A percentile compares a stretch with the other conserved stretches of the same genome.
Evolutionary conservation across 2,797 vertebrate genomes (phyloP).

Genomic region (Acomys russatus): DNA sequence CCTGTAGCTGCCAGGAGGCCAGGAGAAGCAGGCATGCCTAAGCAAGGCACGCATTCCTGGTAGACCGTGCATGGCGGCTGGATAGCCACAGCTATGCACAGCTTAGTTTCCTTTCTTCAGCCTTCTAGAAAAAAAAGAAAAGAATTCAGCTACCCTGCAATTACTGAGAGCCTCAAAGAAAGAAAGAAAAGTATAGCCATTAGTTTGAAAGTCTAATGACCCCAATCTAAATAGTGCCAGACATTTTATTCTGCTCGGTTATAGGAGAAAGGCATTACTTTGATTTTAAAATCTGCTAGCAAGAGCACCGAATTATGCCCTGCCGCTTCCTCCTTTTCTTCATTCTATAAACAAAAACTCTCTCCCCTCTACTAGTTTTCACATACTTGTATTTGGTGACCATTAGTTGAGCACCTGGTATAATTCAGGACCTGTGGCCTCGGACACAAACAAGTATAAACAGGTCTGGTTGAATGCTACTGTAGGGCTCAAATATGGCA

Average conservation of each 20-base stretch:
- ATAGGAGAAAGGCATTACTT: constrained; percentile 11
- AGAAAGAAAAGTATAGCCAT: constrained; percentile 28
- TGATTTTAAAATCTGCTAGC: constrained; percentile 48
- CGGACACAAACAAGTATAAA: constrained; percentile 21
- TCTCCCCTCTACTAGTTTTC: not conserved
- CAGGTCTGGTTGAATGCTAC: not conserved
- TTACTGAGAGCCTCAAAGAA: constrained; percentile 76
- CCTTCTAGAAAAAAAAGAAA: constrained; percentile 71
- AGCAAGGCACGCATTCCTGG: rapidly evolving
- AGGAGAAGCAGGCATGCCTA: not conserved
- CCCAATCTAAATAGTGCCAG: constrained; percentile 59
- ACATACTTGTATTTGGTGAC: not conserved
- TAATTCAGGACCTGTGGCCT: not conserved
- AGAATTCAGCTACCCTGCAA: constrained; percentile 56
- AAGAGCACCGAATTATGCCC: not conserved
- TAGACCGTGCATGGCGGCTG: not conserved
- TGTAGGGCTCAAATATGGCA: not conserved
- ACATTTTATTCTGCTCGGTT: constrained; percentile 69
- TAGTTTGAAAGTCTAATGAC: constrained; percentile 77
- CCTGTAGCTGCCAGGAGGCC: not conserved
- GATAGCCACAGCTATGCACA: not conserved
- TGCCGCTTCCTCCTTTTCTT: not conserved
- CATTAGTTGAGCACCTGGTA: not conserved
- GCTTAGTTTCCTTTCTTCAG: not conserved
- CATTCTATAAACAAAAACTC: not conserved